These are phyloP conservation scores for Cnemophilus loriae DNA, from an alignment of 2,113 vertebrate genomes.

Conservation along the genomic window DNA sequence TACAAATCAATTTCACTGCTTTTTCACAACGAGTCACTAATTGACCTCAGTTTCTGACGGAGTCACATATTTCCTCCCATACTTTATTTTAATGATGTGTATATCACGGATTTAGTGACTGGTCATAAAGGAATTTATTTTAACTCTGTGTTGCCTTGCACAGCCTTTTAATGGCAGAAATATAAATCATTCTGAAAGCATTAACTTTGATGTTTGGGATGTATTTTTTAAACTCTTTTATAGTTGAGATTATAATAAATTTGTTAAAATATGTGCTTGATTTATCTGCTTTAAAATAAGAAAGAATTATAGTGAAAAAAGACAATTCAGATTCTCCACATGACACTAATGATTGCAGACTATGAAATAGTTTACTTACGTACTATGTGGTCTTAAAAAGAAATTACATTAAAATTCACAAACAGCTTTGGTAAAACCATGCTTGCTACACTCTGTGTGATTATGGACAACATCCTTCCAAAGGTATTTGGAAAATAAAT, in stretches of 20 bases:
- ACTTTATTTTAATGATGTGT: slow-evolving; percentile 66
- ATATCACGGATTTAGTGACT: slow-evolving; percentile 57
- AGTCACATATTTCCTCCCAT: slow-evolving; percentile 63
- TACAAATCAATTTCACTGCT: slow-evolving; percentile 76
- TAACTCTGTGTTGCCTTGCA: slow-evolving; percentile 49
- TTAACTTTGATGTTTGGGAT: slow-evolving; percentile 11
- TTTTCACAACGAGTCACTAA: slow-evolving; percentile 72
- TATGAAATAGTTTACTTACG: background rate
- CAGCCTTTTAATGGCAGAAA: slow-evolving; percentile 27
- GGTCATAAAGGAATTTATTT: slow-evolving; percentile 58
- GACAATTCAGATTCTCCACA: background rate
- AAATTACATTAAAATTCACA: background rate
- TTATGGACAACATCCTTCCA: background rate
- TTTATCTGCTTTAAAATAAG: background rate
- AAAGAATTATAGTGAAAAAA: background rate
- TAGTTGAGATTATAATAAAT: background rate
- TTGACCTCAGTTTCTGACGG: slow-evolving; percentile 74
- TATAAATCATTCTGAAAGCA: slow-evolving; percentile 32
- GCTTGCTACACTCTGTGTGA: background rate
- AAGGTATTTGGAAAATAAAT: background rate
- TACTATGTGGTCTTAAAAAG: background rate
- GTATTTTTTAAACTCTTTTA: slow-evolving; percentile 43
- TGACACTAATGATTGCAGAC: background rate
- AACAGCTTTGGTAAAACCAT: background rate
- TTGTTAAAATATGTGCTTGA: slow-evolving; percentile 40